These are phyloP conservation scores for Balaenoptera acutorostrata DNA, from an alignment of 2,113 vertebrate species.

Conservation along the genomic window DNA sequence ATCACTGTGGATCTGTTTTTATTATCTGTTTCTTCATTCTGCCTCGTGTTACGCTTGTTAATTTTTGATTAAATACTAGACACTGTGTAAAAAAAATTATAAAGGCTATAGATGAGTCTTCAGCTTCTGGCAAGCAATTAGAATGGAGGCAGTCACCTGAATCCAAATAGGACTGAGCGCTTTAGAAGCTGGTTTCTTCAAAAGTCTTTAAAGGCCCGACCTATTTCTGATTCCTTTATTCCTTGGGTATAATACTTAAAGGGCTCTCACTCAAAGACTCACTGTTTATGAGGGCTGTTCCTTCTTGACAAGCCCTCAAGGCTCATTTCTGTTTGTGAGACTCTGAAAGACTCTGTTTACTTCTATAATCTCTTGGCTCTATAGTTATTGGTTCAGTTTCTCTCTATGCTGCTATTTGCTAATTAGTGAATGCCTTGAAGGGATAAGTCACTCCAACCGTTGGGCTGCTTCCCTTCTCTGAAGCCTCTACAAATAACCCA, in stretches of 20 bases:
- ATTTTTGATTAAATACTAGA: neutral
- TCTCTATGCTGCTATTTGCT: neutral
- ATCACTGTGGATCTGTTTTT: neutral
- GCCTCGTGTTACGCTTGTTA: neutral
- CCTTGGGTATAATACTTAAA: neutral
- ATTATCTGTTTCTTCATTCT: neutral
- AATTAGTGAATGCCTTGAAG: neutral
- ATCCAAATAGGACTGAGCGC: neutral
- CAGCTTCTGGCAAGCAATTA: neutral
- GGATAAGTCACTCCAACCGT: neutral
- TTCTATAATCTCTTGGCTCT: neutral
- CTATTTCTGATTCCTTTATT: neutral
- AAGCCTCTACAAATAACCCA: neutral
- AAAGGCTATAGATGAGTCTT: neutral
- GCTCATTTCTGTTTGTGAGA: neutral
- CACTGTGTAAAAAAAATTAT: neutral
- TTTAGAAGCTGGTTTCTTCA: neutral
- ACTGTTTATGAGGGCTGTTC: neutral
- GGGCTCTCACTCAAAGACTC: neutral
- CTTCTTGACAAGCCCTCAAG: neutral
- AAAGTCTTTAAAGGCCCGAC: neutral
- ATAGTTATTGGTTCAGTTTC: neutral
- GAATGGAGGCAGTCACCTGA: neutral
- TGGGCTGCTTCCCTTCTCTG: neutral
- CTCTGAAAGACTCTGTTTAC: neutral